Conservation (phyloP, 1,140 invertebrate genomes). For the Lineus longissimus region DNA sequence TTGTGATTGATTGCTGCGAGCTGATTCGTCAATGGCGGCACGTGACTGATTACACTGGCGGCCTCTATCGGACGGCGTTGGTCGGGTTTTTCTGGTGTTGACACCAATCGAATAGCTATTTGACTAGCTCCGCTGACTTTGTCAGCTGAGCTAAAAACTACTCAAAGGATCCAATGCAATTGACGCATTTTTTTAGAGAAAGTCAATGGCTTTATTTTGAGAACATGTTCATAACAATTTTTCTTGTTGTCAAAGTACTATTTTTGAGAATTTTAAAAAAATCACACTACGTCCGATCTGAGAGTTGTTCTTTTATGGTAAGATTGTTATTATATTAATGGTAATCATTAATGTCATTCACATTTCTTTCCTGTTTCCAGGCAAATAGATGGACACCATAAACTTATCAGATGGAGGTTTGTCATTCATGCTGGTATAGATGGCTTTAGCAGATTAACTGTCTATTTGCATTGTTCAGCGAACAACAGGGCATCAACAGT, state of each 20-base stretch:
- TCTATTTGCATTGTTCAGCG: not conserved
- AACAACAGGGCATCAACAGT: not conserved
- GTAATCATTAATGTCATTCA: not conserved
- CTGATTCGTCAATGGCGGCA: too few relatives aligned
- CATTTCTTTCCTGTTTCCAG: not conserved
- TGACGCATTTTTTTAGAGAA: not conserved
- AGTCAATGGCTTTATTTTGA: not conserved
- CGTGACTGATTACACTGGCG: too few relatives aligned
- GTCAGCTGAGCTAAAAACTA: too few relatives aligned
- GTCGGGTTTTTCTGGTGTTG: too few relatives aligned
- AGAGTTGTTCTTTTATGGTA: not conserved
- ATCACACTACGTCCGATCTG: not conserved
- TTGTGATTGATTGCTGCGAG: too few relatives aligned
- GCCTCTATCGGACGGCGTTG: too few relatives aligned
- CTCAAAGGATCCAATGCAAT: too few relatives aligned
- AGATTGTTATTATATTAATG: not conserved
- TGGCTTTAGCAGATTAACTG: not conserved
- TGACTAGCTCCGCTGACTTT: too few relatives aligned
- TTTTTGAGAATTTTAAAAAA: not conserved
- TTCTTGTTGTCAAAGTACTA: not conserved
- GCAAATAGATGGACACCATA: not conserved
- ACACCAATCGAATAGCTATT: too few relatives aligned
- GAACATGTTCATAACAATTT: not conserved
- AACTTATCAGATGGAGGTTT: not conserved
- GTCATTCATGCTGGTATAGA: not conserved